Percentiles rank a stretch among this genome's conserved stretches.
Evolutionary conservation across 2,888 invertebrate genomes (phyloP).

Genomic region (Caenorhabditis wallacei): DNA sequence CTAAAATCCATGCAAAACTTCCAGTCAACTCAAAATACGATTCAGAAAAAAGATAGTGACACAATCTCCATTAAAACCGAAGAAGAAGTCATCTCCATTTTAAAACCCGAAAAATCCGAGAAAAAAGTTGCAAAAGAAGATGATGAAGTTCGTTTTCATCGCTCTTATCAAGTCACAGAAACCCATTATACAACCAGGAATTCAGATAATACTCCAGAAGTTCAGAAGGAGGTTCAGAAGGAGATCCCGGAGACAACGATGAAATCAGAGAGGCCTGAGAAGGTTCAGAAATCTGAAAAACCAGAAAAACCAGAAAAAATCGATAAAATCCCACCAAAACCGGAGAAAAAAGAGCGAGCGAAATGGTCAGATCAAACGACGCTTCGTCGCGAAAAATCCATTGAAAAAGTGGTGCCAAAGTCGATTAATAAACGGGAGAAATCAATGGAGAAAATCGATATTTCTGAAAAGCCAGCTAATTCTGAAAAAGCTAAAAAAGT

Average conservation of each 20-base stretch:
- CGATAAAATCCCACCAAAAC: slow-evolving; percentile 5
- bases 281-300: neutral
- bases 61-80: slow-evolving; percentile 54
- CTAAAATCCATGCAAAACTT: slow-evolving; percentile 30
- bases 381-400: slow-evolving; percentile 13
- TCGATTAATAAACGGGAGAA: slow-evolving; percentile 5
- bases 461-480: too few species aligned
- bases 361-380: slow-evolving; percentile 34
- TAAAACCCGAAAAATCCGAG: slow-evolving; percentile 46
- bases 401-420: slow-evolving; percentile 12
- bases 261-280: slow-evolving; percentile 6
- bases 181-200: slow-evolving; percentile 50
- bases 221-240: neutral
- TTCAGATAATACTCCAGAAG: slow-evolving; percentile 6
- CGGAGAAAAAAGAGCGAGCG: slow-evolving; percentile 32
- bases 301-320: neutral
- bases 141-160: slow-evolving; percentile 53
- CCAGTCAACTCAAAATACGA: neutral
- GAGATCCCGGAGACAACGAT: neutral
- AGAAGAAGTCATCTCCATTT: slow-evolving; percentile 55
- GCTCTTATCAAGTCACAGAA: slow-evolving; percentile 56
- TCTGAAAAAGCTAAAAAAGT: neutral
- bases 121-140: slow-evolving; percentile 16
- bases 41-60: slow-evolving; percentile 41
- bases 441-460: slow-evolving; percentile 11